A percentile compares a stretch with the other conserved stretches of the same genome.
Evolutionary conservation across 2,888 invertebrate species (phyloP).

Genomic region (Melanargia galathea): DNA sequence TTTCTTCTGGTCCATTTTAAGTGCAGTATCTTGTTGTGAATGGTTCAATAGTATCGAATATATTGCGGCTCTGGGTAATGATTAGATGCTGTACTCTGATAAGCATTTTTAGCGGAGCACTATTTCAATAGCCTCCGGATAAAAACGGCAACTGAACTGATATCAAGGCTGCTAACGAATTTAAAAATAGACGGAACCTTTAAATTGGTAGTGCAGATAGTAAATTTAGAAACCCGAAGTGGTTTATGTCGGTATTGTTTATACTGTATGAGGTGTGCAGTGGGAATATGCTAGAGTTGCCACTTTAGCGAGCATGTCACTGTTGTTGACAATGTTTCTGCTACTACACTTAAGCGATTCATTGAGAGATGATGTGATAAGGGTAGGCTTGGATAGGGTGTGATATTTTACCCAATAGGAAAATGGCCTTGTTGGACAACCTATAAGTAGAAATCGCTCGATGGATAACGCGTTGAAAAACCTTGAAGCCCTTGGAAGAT

Average conservation of each 20-base stretch:
- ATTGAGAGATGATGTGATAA: not conserved
- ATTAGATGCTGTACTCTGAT: slow-evolving; percentile 35
- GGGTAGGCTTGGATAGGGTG: no score
- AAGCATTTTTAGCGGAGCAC: slow-evolving; percentile 36
- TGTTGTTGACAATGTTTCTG: not conserved
- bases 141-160: slow-evolving; percentile 17
- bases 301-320: not conserved
- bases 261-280: not conserved
- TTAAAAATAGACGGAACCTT: slow-evolving; percentile 10
- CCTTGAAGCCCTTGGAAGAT: no score
- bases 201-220: not conserved
- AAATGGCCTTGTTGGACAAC: no score
- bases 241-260: slow-evolving; percentile 9
- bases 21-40: slow-evolving; percentile 70
- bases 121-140: slow-evolving; percentile 25
- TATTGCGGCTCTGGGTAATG: slow-evolving; percentile 36
- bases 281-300: not conserved
- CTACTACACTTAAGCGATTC: not conserved
- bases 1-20: slow-evolving; percentile 64
- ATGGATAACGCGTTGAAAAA: no score
- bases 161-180: slow-evolving; percentile 13
- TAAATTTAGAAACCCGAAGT: slow-evolving; percentile 10
- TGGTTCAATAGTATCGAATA: slow-evolving; percentile 50
- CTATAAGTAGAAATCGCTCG: no score
- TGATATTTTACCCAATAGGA: no score